Percentiles rank a stretch among this genome's conserved stretches.
phyloP scores from a whole-genome alignment of 2,113 vertebrate species.

The Cromileptes altivelis region DNA sequence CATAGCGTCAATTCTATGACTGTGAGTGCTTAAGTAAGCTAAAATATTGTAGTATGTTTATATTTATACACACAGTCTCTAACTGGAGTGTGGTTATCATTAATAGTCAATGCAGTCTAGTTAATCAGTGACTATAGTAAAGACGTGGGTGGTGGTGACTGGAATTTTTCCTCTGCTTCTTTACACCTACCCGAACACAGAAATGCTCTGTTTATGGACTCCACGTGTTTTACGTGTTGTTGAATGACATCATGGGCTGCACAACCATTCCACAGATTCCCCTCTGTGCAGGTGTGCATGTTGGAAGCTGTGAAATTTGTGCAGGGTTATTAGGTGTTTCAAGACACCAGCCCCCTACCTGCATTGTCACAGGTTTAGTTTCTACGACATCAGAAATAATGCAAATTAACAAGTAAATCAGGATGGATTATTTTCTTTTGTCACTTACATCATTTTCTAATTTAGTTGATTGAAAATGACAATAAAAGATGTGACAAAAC shows the following conservation, averaged over 20 bases:
- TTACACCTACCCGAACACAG: neutral
- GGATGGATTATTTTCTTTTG: neutral
- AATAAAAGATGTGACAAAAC: neutral
- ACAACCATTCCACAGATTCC: neutral
- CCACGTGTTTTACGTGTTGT: neutral
- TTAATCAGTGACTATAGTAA: constrained; percentile 34
- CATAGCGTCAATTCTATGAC: neutral
- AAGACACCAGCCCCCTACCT: neutral
- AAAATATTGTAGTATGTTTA: neutral
- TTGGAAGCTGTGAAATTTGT: neutral
- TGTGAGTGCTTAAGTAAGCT: neutral
- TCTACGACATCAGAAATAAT: neutral
- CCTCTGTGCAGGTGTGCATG: neutral
- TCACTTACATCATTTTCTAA: neutral
- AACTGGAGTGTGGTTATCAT: neutral
- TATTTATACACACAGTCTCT: neutral
- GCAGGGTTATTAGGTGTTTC: neutral
- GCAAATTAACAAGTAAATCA: constrained; percentile 1
- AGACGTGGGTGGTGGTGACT: neutral
- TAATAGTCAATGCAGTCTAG: neutral
- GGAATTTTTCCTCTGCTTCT: neutral
- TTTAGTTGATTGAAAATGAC: neutral
- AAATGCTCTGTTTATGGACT: neutral
- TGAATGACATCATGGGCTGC: neutral
- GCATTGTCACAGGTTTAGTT: neutral